Evolutionary conservation across 2,113 vertebrate genomes (phyloP), one percentile per base, ranked within the genome.

Genomic region (Muntiacus reevesi): DNA sequence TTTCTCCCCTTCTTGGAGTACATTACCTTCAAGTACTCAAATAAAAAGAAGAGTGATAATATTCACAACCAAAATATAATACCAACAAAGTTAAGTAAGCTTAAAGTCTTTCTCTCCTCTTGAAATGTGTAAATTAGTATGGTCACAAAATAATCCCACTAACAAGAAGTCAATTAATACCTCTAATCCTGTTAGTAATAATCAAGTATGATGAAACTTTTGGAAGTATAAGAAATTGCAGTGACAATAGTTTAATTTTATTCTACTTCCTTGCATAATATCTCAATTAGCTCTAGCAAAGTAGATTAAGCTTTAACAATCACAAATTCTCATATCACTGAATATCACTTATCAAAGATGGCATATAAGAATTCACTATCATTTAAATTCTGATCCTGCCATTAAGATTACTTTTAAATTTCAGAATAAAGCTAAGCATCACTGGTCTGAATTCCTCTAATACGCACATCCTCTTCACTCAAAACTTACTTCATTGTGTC

Each of bases 51-150:
- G 3, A 87, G 15, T 28, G 59, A n/a, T 40, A 85, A 86, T 54
- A 87, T 76, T 89, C 45, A 88, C 78, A 95, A 92, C 55, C 62
- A 88, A 97, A 96, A 86, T 78, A 89, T 62, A 84, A n/a, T 62
- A 86, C 30, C 33, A 88, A 86, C 30, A 96, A 88, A 92, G 45
- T 67, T 81, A 87, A 74, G 52, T 62, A 95, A 86, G 67, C 27
- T 57, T 93, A 84, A 47, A 90, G 13, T 47, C 23, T 76, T 54
- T 62, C 50, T 87, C 36, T 95, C 85, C n/a, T 74, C 55, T 92
- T 67, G 28, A 97, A 92, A 86, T n/a, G 52, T 54, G 67, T 95
- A 50, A 79, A 79, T 86, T 50, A 79, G 55, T 62, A 93, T 62
- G 28, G 25, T 23, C 50, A 74, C 50, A 50, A 85, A 97, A 81